Evolutionary conservation across 2,797 vertebrate species (phyloP), one percentile per base, ranked within the genome.

Genomic region (Cygnus olor): DNA sequence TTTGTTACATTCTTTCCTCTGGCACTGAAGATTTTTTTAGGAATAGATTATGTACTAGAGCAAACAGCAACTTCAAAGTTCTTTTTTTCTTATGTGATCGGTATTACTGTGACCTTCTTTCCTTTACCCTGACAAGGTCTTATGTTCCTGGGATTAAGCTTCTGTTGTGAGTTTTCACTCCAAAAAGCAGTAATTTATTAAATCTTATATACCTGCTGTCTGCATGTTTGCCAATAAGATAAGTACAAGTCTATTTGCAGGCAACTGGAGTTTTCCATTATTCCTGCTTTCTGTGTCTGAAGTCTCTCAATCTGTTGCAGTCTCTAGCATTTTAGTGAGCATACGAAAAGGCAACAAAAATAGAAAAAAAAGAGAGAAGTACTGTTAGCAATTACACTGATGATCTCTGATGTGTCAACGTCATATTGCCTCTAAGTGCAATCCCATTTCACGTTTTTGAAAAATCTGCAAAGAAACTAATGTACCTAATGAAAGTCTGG

Each of bases 391-490:
- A 79, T 86, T 84, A 76, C 20, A 71, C 32, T 58, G 38, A 79
- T 81, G 54, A 5, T 69, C 22, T 86, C 70, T 85, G 27, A 77
- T 17, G 27, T 86, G 60, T 68, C 58, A 73, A 88, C 78, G 18
- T 47, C 44, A 57, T 83, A 74, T 61, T 71, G 69, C 56, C 91
- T 90, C 57, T 80, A 82, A 95, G 19, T 74, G 79, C 53, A 92
- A 74, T 40, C 69, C 79, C 49, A 92, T 92, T 90, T 92, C n/a
- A 42, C 14, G 24, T 83, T 70, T 56, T 57, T 89, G 42, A 69
- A 74, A 87, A 88, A 73, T 64, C 64, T 69, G 57, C 47, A 47
- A 77, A 80, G 71, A 94, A 79, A 84, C 38, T 89, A 89, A 83
- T 69, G 79, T 24, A 74, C 27, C 36, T 73, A 70, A 89, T 85